Percentiles rank a stretch among this genome's conserved stretches.
phyloP scores from a whole-genome alignment of 1,140 invertebrate genomes.

The Pseudoatta argentina region DNA sequence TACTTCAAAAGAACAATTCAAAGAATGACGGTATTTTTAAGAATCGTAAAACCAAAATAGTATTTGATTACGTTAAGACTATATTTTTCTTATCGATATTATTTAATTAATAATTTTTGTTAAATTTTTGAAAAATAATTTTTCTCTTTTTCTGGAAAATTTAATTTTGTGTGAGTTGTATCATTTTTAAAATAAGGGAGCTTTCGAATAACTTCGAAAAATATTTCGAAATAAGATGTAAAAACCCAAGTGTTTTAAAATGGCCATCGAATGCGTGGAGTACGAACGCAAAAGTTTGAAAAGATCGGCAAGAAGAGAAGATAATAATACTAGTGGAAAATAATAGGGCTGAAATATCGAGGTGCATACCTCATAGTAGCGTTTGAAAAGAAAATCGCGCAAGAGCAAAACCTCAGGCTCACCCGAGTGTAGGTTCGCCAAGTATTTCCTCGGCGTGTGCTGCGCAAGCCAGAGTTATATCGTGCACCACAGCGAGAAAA shows the following conservation, averaged over 20 bases:
- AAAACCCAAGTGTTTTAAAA: not conserved
- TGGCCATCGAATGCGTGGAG: not conserved
- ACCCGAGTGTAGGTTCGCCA: slow-evolving; percentile 32
- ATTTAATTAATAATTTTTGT: no score
- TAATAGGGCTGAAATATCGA: slow-evolving; percentile 27
- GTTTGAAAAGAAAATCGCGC: slow-evolving; percentile 50
- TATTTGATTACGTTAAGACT: no score
- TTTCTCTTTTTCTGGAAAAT: no score
- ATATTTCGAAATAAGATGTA: not conserved
- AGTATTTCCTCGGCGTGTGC: slow-evolving; percentile 18
- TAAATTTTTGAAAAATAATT: no score
- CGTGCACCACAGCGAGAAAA: slow-evolving; percentile 50
- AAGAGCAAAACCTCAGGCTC: slow-evolving; percentile 30
- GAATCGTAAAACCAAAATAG: no score
- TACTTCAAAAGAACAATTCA: no score
- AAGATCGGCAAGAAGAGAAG: slow-evolving; percentile 11
- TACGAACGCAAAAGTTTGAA: slow-evolving; percentile 20
- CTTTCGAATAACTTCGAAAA: not conserved
- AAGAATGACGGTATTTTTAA: no score
- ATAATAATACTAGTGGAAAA: slow-evolving; percentile 19
- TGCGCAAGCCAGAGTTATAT: slow-evolving; percentile 44
- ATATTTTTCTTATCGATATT: no score
- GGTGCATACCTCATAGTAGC: not conserved
- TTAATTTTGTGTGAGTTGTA: no score
- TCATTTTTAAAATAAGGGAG: no score